Conservation (phyloP, 2,113 vertebrate species). For the Bucco capensis region DNA sequence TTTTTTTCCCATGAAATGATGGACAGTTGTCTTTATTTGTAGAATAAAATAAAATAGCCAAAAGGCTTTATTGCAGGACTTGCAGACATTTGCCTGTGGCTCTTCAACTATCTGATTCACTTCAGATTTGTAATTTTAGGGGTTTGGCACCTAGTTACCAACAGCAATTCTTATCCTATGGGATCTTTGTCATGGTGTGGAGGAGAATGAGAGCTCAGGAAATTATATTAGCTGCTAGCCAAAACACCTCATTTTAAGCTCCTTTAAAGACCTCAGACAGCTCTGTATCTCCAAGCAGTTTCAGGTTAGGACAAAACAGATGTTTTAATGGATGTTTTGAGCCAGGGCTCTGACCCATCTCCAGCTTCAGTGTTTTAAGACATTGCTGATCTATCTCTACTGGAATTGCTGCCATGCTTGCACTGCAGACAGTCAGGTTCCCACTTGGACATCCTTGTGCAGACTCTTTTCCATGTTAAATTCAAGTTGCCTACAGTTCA, state of each 20-base stretch:
- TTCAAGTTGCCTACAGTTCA: neutral
- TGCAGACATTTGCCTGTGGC: slow-evolving; percentile 50
- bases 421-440: neutral
- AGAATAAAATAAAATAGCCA: slow-evolving; percentile 63
- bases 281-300: neutral
- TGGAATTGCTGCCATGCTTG: neutral
- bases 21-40: slow-evolving; percentile 63
- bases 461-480: neutral
- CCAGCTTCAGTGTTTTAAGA: neutral
- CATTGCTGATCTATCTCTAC: neutral
- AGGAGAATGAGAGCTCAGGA: neutral
- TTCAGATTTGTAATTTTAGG: neutral
- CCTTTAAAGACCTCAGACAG: neutral
- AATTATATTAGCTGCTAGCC: neutral
- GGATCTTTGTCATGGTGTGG: neutral
- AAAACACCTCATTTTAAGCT: neutral
- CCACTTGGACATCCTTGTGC: neutral
- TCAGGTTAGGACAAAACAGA: neutral
- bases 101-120: slow-evolving; percentile 26
- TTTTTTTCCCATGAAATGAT: slow-evolving; percentile 62
- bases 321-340: neutral
- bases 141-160: neutral
- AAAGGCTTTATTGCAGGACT: slow-evolving; percentile 48
- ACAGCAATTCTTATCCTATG: neutral
- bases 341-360: neutral